Evolutionary conservation across 1,140 invertebrate species (phyloP).

Genomic region (Atta texana): DNA sequence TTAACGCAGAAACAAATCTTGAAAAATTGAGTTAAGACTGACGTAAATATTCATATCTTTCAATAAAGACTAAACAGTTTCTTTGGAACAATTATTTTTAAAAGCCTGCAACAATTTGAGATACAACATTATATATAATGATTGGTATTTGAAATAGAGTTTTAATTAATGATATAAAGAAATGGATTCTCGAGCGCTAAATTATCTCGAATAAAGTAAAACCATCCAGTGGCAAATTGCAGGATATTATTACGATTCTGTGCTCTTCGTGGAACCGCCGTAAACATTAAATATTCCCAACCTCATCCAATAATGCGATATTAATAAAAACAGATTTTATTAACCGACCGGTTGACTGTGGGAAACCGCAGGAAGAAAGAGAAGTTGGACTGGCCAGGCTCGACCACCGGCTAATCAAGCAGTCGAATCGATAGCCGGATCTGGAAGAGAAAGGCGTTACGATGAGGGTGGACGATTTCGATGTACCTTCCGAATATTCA

Average conservation of each 20-base stretch:
- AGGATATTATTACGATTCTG: constrained; percentile 28
- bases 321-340: constrained; percentile 70
- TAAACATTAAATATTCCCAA: constrained; percentile 44
- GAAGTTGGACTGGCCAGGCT: background rate
- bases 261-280: constrained; percentile 37
- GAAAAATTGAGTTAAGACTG: background rate
- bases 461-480: background rate
- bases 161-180: constrained; percentile 43
- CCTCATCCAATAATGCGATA: constrained; percentile 56
- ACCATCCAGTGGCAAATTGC: background rate
- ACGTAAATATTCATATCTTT: background rate
- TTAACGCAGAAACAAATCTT: background rate
- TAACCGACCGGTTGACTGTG: constrained; percentile 26
- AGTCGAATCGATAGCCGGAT: background rate
- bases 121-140: background rate
- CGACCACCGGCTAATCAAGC: constrained; percentile 5
- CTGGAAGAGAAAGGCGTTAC: constrained; percentile 16
- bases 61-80: constrained; percentile 21
- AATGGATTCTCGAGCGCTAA: background rate
- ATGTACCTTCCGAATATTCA: constrained; percentile 19
- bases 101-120: background rate
- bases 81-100: constrained; percentile 51
- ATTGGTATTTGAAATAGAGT: constrained; percentile 14
- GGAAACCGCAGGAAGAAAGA: constrained; percentile 51
- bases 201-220: constrained; percentile 21